A percentile compares a stretch with the other conserved stretches of the same genome.
These are phyloP conservation scores for Drosophila siamana DNA, from an alignment of 2,888 invertebrate species.

Conservation along the genomic window DNA sequence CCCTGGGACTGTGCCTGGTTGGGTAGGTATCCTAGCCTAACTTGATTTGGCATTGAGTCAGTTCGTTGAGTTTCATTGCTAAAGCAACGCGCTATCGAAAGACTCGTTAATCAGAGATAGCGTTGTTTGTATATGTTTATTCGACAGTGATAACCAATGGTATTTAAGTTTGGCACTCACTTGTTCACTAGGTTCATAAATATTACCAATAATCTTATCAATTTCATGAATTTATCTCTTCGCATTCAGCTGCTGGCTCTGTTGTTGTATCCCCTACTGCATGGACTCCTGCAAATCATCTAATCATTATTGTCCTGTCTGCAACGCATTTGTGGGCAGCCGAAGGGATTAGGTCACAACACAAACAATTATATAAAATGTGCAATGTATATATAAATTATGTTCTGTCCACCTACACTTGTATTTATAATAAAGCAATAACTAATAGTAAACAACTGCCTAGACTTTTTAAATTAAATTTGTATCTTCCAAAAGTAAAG, in stretches of 20 bases:
- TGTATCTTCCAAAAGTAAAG: no score
- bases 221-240: not conserved
- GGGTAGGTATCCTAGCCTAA: conserved; percentile 39
- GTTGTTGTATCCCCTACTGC: conserved; percentile 50
- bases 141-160: conserved; percentile 11
- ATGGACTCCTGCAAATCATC: conserved; percentile 38
- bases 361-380: not conserved
- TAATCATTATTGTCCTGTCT: conserved; percentile 47
- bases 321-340: conserved; percentile 37
- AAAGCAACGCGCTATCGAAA: conserved; percentile 6
- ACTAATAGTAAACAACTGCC: not conserved
- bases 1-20: conserved; percentile 31
- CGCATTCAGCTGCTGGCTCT: conserved; percentile 42
- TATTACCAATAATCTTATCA: conserved; percentile 21
- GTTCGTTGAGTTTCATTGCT: conserved; percentile 4
- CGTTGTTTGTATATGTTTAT: conserved; percentile 1
- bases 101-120: conserved; percentile 10
- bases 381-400: not conserved
- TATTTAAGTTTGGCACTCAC: conserved; percentile 1
- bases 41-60: conserved; percentile 17
- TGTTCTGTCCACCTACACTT: not conserved
- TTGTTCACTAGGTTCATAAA: not conserved
- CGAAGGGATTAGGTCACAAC: not conserved
- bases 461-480: not conserved
- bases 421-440: not conserved